A percentile compares a stretch with the other conserved stretches of the same genome.
phyloP scores from a whole-genome alignment of 1,140 invertebrate species.

The Drosophila teissieri region DNA sequence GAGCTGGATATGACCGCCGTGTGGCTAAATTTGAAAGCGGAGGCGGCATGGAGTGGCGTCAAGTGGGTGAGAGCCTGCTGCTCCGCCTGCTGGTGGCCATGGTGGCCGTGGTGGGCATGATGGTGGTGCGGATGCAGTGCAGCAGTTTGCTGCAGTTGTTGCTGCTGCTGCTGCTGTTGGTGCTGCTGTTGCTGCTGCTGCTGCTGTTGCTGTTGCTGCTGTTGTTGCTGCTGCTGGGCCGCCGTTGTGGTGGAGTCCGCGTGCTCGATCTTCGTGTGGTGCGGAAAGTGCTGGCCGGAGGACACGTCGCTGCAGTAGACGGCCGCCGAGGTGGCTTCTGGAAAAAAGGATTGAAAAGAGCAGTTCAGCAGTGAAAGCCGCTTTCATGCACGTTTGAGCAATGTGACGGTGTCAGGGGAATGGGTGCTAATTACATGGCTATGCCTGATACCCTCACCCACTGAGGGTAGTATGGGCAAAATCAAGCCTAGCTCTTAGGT shows the following conservation, averaged over 20 bases:
- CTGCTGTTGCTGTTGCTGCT: constrained; percentile 39
- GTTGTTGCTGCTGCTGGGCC: constrained; percentile 44
- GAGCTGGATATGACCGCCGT: constrained; percentile 73
- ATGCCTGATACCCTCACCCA: constrained; percentile 20
- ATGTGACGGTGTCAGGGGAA: constrained; percentile 21
- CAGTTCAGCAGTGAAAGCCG: constrained; percentile 56
- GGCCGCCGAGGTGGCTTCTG: constrained; percentile 58
- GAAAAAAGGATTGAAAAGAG: constrained; percentile 34
- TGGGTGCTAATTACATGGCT: constrained; percentile 56
- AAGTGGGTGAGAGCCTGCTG: constrained; percentile 64
- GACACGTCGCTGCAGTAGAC: constrained; percentile 72
- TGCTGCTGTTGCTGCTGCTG: constrained; percentile 62
- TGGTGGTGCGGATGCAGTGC: constrained; percentile 58
- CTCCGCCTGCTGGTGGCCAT: constrained; percentile 53
- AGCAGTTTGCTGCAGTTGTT: constrained; percentile 57
- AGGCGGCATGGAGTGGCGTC: constrained; percentile 63
- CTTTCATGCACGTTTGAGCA: constrained; percentile 68
- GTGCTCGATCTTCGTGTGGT: constrained; percentile 75
- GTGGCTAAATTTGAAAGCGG: constrained; percentile 77
- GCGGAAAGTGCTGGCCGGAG: constrained; percentile 69
- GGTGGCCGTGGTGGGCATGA: constrained; percentile 49
- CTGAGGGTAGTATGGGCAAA: not conserved
- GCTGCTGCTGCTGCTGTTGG: constrained; percentile 42
- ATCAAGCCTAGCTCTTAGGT: too few relatives aligned
- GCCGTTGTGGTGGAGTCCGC: constrained; percentile 75